A percentile compares a stretch with the other conserved stretches of the same genome.
Evolutionary conservation across 1,140 invertebrate genomes (phyloP).

Genomic region (Drosophila setifemur): DNA sequence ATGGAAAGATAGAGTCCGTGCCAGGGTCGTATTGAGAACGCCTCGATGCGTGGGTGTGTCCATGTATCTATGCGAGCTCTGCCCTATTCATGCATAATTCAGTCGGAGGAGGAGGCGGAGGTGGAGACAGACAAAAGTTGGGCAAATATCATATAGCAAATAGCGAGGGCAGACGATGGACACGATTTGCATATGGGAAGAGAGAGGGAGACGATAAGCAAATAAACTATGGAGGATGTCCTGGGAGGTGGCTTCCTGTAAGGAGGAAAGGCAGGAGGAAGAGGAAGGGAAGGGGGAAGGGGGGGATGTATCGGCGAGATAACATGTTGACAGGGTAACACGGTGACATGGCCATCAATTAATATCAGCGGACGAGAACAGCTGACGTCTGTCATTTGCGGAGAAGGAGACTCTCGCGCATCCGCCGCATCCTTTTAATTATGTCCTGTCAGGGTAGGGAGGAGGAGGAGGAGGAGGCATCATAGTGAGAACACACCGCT

Average conservation of each 20-base stretch:
- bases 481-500: constrained; percentile 39
- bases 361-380: constrained; percentile 38
- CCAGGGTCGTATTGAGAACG: constrained; percentile 67
- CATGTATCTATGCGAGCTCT: too few relatives aligned
- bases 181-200: constrained; percentile 52
- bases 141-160: constrained; percentile 59
- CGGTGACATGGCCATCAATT: constrained; percentile 46
- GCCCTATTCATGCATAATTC: constrained; percentile 67
- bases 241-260: too few relatives aligned
- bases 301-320: too few relatives aligned
- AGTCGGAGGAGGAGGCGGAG: constrained; percentile 2
- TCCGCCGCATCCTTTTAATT: constrained; percentile 31
- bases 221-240: constrained; percentile 30
- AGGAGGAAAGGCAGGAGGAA: too few relatives aligned
- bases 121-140: constrained; percentile 45
- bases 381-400: constrained; percentile 38
- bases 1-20: constrained; percentile 70
- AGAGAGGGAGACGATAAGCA: constrained; percentile 26
- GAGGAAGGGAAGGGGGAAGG: too few relatives aligned
- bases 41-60: constrained; percentile 20
- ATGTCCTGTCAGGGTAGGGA: not conserved
- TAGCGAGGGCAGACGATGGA: constrained; percentile 38
- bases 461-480: not conserved
- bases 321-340: constrained; percentile 23
- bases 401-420: constrained; percentile 3